A percentile compares a stretch with the other conserved stretches of the same genome.
Evolutionary conservation across 1,140 invertebrate species (phyloP).

Genomic region (Chrysoperla carnea): DNA sequence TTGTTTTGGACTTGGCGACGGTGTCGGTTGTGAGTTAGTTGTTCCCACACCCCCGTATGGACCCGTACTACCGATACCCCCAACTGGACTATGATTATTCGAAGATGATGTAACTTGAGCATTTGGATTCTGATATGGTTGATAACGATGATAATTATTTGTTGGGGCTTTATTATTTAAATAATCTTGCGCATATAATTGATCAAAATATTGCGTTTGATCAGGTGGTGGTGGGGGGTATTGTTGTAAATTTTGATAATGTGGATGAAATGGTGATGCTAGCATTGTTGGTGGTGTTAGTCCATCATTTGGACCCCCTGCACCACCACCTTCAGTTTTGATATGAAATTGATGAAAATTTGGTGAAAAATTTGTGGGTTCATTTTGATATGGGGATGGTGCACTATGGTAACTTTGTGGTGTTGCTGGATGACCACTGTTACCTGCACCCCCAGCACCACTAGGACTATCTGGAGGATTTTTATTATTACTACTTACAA

Average conservation of each 20-base stretch:
- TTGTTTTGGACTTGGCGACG: conserved; percentile 43
- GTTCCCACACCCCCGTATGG: conserved; percentile 16
- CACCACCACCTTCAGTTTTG: conserved; percentile 2
- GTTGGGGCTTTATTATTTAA: conserved; percentile 14
- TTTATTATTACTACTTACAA: conserved; percentile 28
- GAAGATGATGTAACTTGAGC: conserved; percentile 30
- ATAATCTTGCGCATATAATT: conserved; percentile 24
- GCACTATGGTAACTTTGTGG: conserved; percentile 38
- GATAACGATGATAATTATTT: conserved; percentile 17
- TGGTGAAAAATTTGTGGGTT: conserved; percentile 33
- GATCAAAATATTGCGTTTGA: conserved; percentile 7
- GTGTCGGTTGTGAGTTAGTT: conserved; percentile 33
- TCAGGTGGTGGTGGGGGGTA: conserved; percentile 4
- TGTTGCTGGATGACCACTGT: conserved; percentile 35
- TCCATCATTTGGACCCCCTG: conserved; percentile 26
- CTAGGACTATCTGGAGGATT: conserved; percentile 32
- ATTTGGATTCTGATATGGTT: conserved; percentile 7
- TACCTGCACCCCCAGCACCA: conserved; percentile 27
- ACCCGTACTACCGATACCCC: conserved; percentile 40
- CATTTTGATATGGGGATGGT: conserved; percentile 35
- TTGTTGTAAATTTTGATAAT: conserved; percentile 9
- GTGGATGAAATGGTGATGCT: too few relatives aligned
- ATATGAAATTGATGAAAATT: conserved; percentile 14
- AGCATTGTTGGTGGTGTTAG: conserved; percentile 17
- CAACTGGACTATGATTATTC: conserved; percentile 26